Percentiles rank a stretch among this genome's conserved stretches.
phyloP scores from a whole-genome alignment of 2,888 invertebrate genomes.

The Agrypnus murinus region DNA sequence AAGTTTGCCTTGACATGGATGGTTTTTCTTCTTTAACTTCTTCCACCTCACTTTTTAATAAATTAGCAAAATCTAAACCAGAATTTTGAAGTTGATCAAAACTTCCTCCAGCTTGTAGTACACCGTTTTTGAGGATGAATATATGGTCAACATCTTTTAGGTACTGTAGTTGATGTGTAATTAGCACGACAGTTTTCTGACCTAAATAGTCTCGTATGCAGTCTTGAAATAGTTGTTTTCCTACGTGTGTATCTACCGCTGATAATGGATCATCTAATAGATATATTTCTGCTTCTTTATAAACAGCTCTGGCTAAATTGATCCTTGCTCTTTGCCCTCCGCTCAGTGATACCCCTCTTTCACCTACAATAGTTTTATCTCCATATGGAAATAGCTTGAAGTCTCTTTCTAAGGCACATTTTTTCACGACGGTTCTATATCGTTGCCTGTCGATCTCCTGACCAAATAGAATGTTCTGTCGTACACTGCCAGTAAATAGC shows the following conservation, averaged over 20 bases:
- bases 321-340: conserved; percentile 85
- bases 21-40: conserved; percentile 10
- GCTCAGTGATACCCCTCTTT: conserved; percentile 82
- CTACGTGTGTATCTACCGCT: conserved; percentile 84
- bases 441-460: conserved; percentile 78
- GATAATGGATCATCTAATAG: conserved; percentile 85
- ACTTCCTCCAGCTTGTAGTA: conserved; percentile 75
- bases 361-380: conserved; percentile 86
- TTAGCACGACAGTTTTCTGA: conserved; percentile 83
- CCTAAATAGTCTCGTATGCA: conserved; percentile 77
- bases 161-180: conserved; percentile 91
- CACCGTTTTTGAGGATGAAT: conserved; percentile 73
- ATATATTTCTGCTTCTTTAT: conserved; percentile 83
- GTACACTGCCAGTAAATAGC: conserved; percentile 82
- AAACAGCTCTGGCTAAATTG: conserved; percentile 78
- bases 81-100: conserved; percentile 78
- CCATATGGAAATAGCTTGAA: conserved; percentile 82
- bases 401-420: conserved; percentile 81
- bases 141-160: conserved; percentile 76
- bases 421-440: conserved; percentile 78
- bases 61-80: conserved; percentile 82
- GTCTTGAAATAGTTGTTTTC: conserved; percentile 80
- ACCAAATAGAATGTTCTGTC: conserved; percentile 88
- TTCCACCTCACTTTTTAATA: conserved; percentile 54
- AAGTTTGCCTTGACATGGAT: conserved; percentile 17